A percentile compares a stretch with the other conserved stretches of the same genome.
Evolutionary conservation across 1,140 invertebrate species (phyloP).

Genomic region (Listronotus oregonensis): DNA sequence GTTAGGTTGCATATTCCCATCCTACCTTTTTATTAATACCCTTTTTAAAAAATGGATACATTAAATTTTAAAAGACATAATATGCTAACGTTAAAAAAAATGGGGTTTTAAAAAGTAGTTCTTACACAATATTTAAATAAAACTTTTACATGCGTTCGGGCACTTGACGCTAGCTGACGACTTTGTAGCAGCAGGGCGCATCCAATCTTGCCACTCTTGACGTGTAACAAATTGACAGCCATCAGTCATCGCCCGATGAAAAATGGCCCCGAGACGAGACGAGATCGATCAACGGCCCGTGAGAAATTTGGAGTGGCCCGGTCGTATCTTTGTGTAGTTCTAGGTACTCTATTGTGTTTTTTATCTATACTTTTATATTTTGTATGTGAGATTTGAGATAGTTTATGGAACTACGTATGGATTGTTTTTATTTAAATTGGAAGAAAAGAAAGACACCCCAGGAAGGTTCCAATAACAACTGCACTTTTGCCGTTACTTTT

Average conservation of each 20-base stretch:
- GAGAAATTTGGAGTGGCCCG: constrained; percentile 23
- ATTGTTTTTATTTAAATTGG: too few species aligned
- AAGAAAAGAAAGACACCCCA: too few species aligned
- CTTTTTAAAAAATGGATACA: too few species aligned
- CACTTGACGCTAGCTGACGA: constrained; percentile 16
- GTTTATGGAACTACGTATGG: not conserved
- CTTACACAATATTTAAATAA: too few species aligned
- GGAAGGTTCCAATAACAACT: too few species aligned
- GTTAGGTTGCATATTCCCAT: too few species aligned
- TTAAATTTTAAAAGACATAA: too few species aligned
- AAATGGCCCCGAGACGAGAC: constrained; percentile 39
- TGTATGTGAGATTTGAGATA: constrained; percentile 13
- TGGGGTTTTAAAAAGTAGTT: too few species aligned
- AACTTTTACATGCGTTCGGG: not conserved
- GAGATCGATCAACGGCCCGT: constrained; percentile 31
- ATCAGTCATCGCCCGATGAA: constrained; percentile 51
- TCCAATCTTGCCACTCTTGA: constrained; percentile 51
- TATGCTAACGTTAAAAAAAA: too few species aligned
- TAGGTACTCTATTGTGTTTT: constrained; percentile 16
- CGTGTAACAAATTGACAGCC: constrained; percentile 53
- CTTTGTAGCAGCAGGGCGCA: constrained; percentile 31
- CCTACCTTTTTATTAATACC: too few species aligned
- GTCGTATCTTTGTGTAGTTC: constrained; percentile 19
- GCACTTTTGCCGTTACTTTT: too few species aligned
- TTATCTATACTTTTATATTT: constrained; percentile 6